A percentile compares a stretch with the other conserved stretches of the same genome.
Conservation (phyloP, 2,888 invertebrate genomes). For the Rhaphigaster nebulosa region DNA sequence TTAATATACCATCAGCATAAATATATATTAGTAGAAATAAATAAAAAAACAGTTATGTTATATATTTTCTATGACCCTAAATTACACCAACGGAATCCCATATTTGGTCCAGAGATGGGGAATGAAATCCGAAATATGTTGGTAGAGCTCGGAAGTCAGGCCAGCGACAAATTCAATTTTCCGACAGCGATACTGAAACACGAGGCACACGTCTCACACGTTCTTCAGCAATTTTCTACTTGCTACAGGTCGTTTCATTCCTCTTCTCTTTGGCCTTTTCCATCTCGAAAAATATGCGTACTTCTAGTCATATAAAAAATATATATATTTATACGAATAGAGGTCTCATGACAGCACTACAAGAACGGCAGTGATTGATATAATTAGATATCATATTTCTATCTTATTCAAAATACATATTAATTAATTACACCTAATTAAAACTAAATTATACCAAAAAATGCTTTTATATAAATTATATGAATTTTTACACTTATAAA, state of each 20-base stretch:
- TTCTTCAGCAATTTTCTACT: conserved; percentile 11
- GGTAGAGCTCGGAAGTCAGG: conserved; percentile 1
- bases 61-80: not conserved
- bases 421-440: too few species aligned
- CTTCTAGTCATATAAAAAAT: not conserved
- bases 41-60: not conserved
- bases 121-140: conserved; percentile 22
- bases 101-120: not conserved
- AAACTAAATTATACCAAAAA: too few species aligned
- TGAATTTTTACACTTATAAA: too few species aligned
- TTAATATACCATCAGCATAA: not conserved
- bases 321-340: not conserved
- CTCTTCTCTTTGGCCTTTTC: not conserved
- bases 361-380: too few species aligned
- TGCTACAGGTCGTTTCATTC: not conserved
- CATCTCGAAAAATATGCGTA: not conserved
- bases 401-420: too few species aligned
- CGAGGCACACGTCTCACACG: conserved; percentile 2
- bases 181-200: conserved; percentile 23
- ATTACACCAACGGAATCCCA: not conserved
- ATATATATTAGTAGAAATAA: not conserved
- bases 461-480: too few species aligned
- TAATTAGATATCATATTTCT: too few species aligned
- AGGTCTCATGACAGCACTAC: too few species aligned
- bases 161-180: conserved; percentile 31